Evolutionary conservation across 2,888 invertebrate genomes (phyloP), one percentile per base, ranked within the genome.

Genomic region (Agonopterix heracliana): DNA sequence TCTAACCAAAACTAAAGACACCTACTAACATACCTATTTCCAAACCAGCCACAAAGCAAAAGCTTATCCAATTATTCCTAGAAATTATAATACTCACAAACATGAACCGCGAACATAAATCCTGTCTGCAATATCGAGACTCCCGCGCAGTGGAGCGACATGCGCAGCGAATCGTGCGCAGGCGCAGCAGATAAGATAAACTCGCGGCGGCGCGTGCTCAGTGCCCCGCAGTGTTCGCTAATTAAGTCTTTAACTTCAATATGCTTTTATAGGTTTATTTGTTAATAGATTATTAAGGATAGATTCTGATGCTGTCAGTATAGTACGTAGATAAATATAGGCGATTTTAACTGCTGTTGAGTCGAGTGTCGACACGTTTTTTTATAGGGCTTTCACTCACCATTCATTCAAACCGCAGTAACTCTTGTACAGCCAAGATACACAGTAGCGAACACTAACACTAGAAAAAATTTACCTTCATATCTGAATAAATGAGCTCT

Each of bases 191-290:
- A 84, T 84, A 83, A 84, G 85, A 83, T 78, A 78, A 68, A 68
- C 65, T 60, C 40, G 26, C 9, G 11, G 59, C 66, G 60, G 54
- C 61, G 81, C 81, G 80, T 76, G 80, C 77, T 71, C 80, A 56
- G 69, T 66, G 74, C 74, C 85, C 81, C 77, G 79, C 70, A 71
- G 84, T 69, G 84, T 71, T 66, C 78, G 68, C 86, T 88, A 88
- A 88, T 88, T 88, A 87, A 87, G 79, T 81, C 86, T 81, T 86
- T 82, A 81, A 68, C 73, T 79, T 73, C 67, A 70, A 68, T 26
- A 7, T 74, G 73, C 75, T 74, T 73, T 68, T 68, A 71, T 73
- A 66, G 63, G 63, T 70, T 76, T 78, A 78, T 78, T 77, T 74
- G 74, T 69, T 78, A 72, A 76, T 76, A 71, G 68, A 66, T 66